Evolutionary conservation across 2,797 vertebrate species (phyloP), one percentile per base, ranked within the genome.

Genomic region (Furcifer pardalis): DNA sequence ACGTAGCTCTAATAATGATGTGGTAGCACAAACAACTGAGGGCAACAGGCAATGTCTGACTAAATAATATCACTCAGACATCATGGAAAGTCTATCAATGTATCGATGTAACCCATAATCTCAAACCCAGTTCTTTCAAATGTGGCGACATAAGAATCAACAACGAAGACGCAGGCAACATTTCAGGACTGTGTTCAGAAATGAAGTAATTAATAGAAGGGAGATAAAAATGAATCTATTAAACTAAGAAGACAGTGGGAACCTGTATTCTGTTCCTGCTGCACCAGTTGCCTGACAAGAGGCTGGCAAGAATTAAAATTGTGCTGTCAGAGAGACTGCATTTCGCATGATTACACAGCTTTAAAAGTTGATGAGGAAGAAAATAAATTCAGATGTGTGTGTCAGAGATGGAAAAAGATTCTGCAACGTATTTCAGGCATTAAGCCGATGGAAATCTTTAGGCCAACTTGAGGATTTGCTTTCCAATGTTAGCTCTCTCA

Each of bases 301-400:
- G 84, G 73, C 82, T 90, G 89, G 69, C 84, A 91, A 89, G 86
- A 92, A 94, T 93, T 91, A 89, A 91, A 92, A 94, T 79, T 90
- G 83, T 78, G 90, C 89, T 92, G 89, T 91, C 92, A 90, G 86
- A 81, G 86, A 79, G 83, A 13, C 82, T 69, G 83, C 72, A 89
- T 87, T 88, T 91, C 7, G 62, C 92, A 90, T 88, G 91, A 94
- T 93, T 90, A 92, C 91, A 92, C 86, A 85, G 81, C 82, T 91
- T 91, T 90, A 90, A 89, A 90, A 75, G 52, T 82, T 85, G 81
- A 90, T 91, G 87, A 86, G 72, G 87, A 92, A 93, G 89, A 92
- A 94, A 93, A 93, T 89, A 90, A 89, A 94, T 91, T 92, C 91
- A 86, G 76, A 87, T 85, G 46, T 68, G 66, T 49, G 73, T 77